phyloP scores from a whole-genome alignment of 2,888 invertebrate genomes.

The Drosophila ochracea region DNA sequence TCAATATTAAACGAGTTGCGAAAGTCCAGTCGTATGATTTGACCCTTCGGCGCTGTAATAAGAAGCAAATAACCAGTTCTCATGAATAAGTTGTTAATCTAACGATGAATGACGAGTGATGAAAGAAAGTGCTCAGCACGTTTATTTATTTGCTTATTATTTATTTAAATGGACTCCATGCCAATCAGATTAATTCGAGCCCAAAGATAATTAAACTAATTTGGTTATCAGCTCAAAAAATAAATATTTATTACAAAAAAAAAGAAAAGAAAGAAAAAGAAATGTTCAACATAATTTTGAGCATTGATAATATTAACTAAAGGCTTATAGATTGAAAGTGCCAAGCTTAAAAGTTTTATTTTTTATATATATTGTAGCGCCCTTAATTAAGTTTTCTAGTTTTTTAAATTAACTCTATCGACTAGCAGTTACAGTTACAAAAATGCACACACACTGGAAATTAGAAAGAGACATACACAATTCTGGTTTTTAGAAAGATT shows the following conservation, averaged over 20 bases:
- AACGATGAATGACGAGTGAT: background rate
- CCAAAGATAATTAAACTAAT: background rate
- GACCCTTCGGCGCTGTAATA: constrained; percentile 87
- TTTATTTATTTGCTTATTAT: background rate
- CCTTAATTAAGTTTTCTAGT: background rate
- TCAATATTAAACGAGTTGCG: constrained; percentile 92
- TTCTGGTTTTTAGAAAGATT: background rate
- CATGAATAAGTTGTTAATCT: background rate
- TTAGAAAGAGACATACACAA: background rate
- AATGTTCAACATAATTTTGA: background rate
- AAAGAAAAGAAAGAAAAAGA: background rate
- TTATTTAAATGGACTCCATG: constrained; percentile 3
- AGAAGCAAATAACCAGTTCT: constrained; percentile 43
- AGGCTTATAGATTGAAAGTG: background rate
- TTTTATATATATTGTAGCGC: too few species aligned
- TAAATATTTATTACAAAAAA: constrained; percentile 9
- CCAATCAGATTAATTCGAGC: background rate
- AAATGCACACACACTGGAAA: background rate
- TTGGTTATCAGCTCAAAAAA: background rate
- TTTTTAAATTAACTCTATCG: background rate
- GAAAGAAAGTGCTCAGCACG: background rate
- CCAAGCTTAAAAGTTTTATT: too few species aligned
- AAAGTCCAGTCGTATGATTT: constrained; percentile 91
- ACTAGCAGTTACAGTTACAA: background rate
- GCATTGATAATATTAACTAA: background rate